Evolutionary conservation across 2,113 vertebrate species (phyloP).

Genomic region (Rutilus rutilus): DNA sequence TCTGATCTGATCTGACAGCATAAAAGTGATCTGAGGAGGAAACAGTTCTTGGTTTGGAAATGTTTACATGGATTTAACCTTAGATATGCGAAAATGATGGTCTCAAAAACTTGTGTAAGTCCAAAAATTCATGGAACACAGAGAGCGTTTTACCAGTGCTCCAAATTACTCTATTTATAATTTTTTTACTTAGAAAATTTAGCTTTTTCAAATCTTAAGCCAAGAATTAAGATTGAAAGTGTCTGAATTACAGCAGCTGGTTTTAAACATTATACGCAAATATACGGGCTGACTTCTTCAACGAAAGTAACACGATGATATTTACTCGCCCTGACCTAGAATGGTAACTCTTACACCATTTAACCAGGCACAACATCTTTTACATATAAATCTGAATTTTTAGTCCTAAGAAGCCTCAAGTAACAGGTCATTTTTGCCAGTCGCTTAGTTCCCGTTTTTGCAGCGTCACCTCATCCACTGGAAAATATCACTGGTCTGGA

Average conservation of each 20-base stretch:
- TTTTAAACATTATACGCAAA: not conserved
- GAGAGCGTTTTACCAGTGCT: not conserved
- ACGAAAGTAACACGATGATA: not conserved
- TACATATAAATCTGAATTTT: not conserved
- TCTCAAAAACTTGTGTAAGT: not conserved
- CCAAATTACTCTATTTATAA: not conserved
- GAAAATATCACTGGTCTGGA: slow-evolving; percentile 1
- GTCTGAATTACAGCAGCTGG: not conserved
- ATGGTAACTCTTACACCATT: not conserved
- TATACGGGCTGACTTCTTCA: not conserved
- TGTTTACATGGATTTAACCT: not conserved
- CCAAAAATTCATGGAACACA: not conserved
- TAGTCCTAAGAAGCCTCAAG: not conserved
- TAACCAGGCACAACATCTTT: not conserved
- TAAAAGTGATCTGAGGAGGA: not conserved
- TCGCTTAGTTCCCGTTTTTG: not conserved
- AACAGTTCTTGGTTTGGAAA: not conserved
- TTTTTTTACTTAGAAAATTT: not conserved
- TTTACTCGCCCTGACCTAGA: not conserved
- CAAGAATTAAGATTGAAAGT: not conserved
- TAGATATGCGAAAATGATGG: not conserved
- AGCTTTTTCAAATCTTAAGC: not conserved
- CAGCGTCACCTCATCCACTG: not conserved
- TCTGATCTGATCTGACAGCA: slow-evolving; percentile 8
- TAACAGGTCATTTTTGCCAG: not conserved